Evolutionary conservation across 2,888 invertebrate species (phyloP).

Genomic region (Drosophila ochracea): DNA sequence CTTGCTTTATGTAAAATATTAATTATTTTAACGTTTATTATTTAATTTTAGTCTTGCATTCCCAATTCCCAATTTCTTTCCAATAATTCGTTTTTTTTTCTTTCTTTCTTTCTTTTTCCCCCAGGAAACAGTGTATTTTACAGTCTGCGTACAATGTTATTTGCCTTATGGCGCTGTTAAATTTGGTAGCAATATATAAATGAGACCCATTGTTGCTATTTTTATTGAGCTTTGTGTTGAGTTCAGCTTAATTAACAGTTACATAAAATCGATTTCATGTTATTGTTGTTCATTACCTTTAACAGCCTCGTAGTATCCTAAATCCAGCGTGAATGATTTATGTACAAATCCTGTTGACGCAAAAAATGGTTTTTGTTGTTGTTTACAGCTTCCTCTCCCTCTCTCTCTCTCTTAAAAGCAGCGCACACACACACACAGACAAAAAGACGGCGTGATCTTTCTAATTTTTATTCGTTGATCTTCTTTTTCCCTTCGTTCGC

Average conservation of each 20-base stretch:
- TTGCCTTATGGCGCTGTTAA: constrained; percentile 23
- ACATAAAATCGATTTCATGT: constrained; percentile 9
- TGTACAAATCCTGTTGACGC: constrained; percentile 56
- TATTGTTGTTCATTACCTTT: constrained; percentile 79
- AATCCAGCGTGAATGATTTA: constrained; percentile 85
- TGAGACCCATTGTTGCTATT: constrained; percentile 34
- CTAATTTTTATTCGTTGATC: constrained; percentile 8
- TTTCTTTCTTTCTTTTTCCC: background rate
- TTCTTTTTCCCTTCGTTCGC: constrained; percentile 20
- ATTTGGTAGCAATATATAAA: constrained; percentile 22
- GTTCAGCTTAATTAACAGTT: constrained; percentile 17
- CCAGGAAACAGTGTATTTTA: background rate
- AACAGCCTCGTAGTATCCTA: constrained; percentile 86
- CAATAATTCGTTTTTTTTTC: background rate
- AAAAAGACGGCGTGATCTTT: constrained; percentile 54
- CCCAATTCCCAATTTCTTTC: too few relatives aligned
- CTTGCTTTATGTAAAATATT: background rate
- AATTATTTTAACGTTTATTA: background rate
- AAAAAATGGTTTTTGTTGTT: constrained; percentile 45
- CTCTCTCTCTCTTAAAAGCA: constrained; percentile 12
- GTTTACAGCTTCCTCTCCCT: constrained; percentile 39
- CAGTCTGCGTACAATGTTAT: background rate
- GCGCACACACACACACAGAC: constrained; percentile 19
- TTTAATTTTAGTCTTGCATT: background rate
- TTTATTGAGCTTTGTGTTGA: constrained; percentile 5